These are phyloP conservation scores for Sphenodon punctatus DNA, from an alignment of 2,797 vertebrate species.

Conservation along the genomic window DNA sequence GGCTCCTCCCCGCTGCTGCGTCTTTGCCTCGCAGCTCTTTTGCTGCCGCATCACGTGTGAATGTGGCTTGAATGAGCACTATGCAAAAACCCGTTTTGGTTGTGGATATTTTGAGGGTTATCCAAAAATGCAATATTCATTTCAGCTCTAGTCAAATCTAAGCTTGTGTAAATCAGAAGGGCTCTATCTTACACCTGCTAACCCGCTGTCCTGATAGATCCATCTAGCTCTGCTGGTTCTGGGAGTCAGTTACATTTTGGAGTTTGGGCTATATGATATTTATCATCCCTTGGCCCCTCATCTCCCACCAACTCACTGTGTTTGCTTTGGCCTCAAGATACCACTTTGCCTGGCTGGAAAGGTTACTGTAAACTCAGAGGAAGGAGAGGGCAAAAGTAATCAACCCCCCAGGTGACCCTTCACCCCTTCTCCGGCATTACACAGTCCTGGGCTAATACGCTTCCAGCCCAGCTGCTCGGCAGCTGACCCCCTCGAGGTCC, in stretches of 20 bases:
- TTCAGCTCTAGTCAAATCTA: no score
- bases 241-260: fast-evolving
- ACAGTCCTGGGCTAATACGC: slow-evolving; percentile 31
- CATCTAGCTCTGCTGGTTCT: not conserved
- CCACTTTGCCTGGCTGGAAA: not conserved
- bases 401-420: slow-evolving; percentile 46
- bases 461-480: slow-evolving; percentile 43
- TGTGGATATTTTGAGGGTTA: no score
- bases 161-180: no score
- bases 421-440: not conserved
- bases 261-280: fast-evolving
- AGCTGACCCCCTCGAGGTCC: slow-evolving; percentile 69
- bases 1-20: no score
- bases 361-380: slow-evolving; percentile 41
- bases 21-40: no score
- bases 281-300: no score
- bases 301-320: not conserved
- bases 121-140: no score
- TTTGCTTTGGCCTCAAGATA: not conserved
- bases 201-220: not conserved
- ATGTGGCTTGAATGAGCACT: no score
- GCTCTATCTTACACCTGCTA: not conserved
- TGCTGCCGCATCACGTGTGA: no score
- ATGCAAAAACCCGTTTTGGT: no score
- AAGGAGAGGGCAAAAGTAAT: slow-evolving; percentile 47